Conservation (phyloP, 64 coral and sea anemone species). For the Astreopora myriophthalma region DNA sequence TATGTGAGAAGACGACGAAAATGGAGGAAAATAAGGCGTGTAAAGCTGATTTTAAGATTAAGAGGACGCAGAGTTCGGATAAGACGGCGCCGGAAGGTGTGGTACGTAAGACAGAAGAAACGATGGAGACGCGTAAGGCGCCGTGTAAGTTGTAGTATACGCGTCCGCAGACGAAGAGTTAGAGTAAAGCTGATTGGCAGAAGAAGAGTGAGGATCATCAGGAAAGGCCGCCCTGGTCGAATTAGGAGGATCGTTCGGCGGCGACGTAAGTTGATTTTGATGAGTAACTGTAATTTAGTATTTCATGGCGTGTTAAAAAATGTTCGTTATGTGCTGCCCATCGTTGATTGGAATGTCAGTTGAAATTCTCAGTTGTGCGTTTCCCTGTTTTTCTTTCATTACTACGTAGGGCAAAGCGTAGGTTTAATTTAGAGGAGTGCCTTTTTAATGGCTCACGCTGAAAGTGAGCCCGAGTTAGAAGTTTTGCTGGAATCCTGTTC, state of each 20-base stretch:
- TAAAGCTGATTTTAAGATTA: not conserved
- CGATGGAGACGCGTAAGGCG: not conserved
- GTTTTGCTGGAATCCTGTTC: no score
- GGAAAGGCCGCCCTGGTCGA: constrained; percentile 12
- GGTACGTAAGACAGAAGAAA: not conserved
- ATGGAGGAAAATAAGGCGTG: not conserved
- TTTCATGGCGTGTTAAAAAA: no score
- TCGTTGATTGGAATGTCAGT: no score
- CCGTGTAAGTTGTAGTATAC: not conserved
- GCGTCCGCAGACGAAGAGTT: not conserved
- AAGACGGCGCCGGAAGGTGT: not conserved
- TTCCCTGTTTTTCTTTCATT: no score
- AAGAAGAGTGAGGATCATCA: not conserved
- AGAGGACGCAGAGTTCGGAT: not conserved
- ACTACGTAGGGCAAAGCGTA: no score
- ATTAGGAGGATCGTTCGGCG: not conserved
- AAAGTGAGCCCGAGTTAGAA: no score
- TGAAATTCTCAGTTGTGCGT: no score
- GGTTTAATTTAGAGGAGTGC: no score
- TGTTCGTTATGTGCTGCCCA: no score
- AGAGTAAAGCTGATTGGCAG: not conserved
- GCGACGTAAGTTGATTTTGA: not conserved
- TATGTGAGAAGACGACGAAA: not conserved
- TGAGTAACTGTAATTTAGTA: no score
- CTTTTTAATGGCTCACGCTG: no score